phyloP scores from a whole-genome alignment of 2,113 vertebrate genomes.

The Dromaius novaehollandiae region DNA sequence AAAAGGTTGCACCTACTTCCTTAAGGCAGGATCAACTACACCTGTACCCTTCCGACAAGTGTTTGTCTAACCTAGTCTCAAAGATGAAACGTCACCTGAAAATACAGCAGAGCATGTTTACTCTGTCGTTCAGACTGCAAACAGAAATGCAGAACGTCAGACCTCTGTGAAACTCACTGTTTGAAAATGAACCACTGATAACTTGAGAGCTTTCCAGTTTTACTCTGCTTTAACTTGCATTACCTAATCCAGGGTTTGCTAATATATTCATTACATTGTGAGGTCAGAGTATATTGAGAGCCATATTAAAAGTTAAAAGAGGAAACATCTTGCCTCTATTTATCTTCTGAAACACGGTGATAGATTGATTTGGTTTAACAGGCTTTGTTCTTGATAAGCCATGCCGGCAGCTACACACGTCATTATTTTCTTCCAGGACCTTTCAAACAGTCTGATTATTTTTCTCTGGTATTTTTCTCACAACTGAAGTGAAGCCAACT shows the following conservation, averaged over 20 bases:
- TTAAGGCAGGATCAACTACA: background rate
- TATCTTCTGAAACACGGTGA: background rate
- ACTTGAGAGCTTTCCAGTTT: background rate
- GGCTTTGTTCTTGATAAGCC: background rate
- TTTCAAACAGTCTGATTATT: background rate
- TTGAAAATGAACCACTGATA: background rate
- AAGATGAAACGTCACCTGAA: background rate
- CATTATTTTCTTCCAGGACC: fast-evolving
- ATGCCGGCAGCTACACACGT: too few relatives aligned
- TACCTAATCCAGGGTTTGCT: background rate
- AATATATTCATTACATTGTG: background rate
- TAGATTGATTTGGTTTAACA: background rate
- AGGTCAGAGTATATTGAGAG: background rate
- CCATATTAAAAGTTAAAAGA: background rate
- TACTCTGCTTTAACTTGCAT: background rate
- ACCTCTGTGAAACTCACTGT: background rate
- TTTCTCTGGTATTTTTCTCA: background rate
- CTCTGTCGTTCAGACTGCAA: background rate
- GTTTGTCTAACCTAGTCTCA: background rate
- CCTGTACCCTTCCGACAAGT: background rate
- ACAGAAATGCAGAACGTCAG: background rate
- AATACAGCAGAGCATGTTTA: background rate
- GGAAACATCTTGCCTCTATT: background rate
- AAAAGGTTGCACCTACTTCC: background rate
- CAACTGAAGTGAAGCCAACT: background rate